Base-by-base conservation (phyloP, 2,113 vertebrate genomes). In the Macroglossus sobrinus region DNA sequence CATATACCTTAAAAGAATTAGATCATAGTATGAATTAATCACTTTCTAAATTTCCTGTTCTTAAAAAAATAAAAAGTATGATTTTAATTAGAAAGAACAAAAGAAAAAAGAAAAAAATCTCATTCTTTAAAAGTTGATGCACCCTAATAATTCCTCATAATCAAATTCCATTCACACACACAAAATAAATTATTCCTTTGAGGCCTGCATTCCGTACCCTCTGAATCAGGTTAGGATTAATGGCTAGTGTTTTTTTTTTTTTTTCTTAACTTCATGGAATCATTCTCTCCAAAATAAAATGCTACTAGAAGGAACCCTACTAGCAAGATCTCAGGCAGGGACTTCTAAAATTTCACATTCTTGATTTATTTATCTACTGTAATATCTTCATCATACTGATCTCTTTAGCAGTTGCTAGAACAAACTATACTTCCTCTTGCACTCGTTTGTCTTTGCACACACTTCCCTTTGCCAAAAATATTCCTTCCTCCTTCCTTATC, bases 61-160 rank as follows among this genome's bases (percentile, higher is more conserved):
- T 97, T 92, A 63, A 91, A 93, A 71, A 94, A 71, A 35, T 93
- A 8, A 78, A 97, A 87, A 71, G n/a, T 95, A 57, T 74, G 80
- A 12, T 81, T 98, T 98, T 93, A 95, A 96, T 97, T 97, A 96
- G n/a, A 98, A 97, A 96, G 45, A 97, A 95, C 43, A 96, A 96
- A 86, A 96, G 12, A 24, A 45, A 84, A 66, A 35, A 8, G 15
- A 47, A 57, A 93, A 89, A 79, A 59, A 0, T 50, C 43, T 26
- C 63, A 59, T 76, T 85, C n/a, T 61, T 95, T 87, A 79, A n/a
- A 89, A 95, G 63, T 75, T 85, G 33, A 89, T 82, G 53, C 69
- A 57, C 53, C 53, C 82, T 71, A 22, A 64, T 57, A 92, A 80
- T 74, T 91, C 47, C 80, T 93, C 86, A 63, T 82, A 75, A 81